These are phyloP conservation scores for Coregonus sp. DNA, from an alignment of 2,797 vertebrate genomes.

Conservation along the genomic window DNA sequence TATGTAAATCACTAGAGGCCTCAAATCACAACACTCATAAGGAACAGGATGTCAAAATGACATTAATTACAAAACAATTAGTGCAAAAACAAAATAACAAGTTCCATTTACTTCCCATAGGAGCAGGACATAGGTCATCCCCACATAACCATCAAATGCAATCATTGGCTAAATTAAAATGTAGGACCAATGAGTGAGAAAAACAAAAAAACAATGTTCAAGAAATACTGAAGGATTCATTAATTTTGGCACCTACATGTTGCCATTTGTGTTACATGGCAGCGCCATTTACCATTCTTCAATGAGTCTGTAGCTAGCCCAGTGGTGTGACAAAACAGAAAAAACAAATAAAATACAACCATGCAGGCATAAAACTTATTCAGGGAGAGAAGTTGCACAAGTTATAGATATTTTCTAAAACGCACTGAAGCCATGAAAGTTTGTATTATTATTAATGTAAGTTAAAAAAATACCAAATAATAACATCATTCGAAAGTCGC, in stretches of 20 bases:
- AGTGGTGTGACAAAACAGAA: slow-evolving; percentile 28
- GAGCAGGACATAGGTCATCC: slow-evolving; percentile 17
- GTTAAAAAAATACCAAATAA: too few relatives aligned
- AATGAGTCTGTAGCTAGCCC: not conserved
- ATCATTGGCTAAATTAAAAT: slow-evolving; percentile 12
- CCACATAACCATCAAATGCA: slow-evolving; percentile 3
- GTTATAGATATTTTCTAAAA: too few relatives aligned
- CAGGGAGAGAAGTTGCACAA: too few relatives aligned
- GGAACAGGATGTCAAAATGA: slow-evolving; percentile 2
- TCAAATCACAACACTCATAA: slow-evolving; percentile 21
- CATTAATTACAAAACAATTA: slow-evolving; percentile 24
- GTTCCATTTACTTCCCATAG: slow-evolving; percentile 8
- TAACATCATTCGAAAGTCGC: not conserved
- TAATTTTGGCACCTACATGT: slow-evolving; percentile 16
- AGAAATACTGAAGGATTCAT: slow-evolving; percentile 38
- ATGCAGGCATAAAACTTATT: too few relatives aligned
- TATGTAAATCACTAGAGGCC: slow-evolving; percentile 26
- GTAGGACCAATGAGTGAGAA: not conserved
- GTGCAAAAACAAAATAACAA: slow-evolving; percentile 29
- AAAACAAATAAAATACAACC: not conserved
- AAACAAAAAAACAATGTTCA: not conserved
- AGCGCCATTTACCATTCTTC: slow-evolving; percentile 5
- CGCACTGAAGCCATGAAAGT: too few relatives aligned
- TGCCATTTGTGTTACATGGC: not conserved
- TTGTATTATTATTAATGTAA: too few relatives aligned